Conservation (phyloP, 1,140 invertebrate species). For the Diorhabda carinulata region DNA sequence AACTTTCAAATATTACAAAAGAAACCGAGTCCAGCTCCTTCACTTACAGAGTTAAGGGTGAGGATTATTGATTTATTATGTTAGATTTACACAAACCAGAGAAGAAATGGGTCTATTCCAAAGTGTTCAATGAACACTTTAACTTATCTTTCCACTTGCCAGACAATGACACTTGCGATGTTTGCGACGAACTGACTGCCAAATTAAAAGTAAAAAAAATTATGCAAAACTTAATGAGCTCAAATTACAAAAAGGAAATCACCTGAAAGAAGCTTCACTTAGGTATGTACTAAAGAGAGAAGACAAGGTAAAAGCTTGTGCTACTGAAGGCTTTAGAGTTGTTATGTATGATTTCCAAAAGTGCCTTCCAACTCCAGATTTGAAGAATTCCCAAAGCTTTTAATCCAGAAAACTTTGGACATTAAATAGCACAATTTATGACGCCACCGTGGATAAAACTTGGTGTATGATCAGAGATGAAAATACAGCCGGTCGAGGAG, state of each 20-base stretch:
- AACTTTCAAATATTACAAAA: no score
- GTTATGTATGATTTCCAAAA: constrained; percentile 7
- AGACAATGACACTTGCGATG: constrained; percentile 11
- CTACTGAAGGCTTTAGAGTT: not conserved
- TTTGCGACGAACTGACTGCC: not conserved
- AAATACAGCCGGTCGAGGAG: constrained; percentile 1
- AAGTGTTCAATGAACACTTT: constrained; percentile 15
- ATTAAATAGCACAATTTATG: constrained; percentile 7
- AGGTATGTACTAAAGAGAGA: constrained; percentile 13
- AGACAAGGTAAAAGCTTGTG: not conserved
- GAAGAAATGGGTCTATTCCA: constrained; percentile 1
- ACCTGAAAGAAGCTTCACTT: constrained; percentile 9
- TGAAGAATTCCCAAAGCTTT: constrained; percentile 16
- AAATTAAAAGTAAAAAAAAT: not conserved
- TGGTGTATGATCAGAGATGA: constrained; percentile 9
- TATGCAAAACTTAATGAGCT: not conserved
- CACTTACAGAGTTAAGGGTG: no score
- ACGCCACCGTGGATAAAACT: constrained; percentile 4
- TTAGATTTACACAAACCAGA: not conserved
- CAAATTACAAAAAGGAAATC: constrained; percentile 7
- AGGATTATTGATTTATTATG: no score
- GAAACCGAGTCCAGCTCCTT: no score
- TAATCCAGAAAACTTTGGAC: constrained; percentile 15
- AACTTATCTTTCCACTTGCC: constrained; percentile 12
- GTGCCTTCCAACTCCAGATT: constrained; percentile 6